Percentiles rank a stretch among this genome's conserved stretches.
Conservation (phyloP, 1,140 invertebrate species). For the Ceratitis capitata region DNA sequence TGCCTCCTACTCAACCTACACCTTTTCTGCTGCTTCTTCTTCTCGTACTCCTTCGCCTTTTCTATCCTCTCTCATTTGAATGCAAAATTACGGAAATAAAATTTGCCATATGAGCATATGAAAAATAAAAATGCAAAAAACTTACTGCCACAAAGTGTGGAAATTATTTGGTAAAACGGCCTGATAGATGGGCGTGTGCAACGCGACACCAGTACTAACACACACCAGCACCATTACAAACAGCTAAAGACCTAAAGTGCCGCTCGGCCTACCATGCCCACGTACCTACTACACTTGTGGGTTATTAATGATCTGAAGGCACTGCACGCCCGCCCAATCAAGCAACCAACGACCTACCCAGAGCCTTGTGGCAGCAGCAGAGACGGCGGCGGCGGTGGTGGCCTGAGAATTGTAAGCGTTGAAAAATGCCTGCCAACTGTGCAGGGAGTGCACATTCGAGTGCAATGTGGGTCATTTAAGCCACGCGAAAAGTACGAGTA, state of each 20-base stretch:
- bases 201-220: background rate
- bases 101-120: background rate
- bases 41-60: background rate
- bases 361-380: no score
- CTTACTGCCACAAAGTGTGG: background rate
- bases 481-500: constrained; percentile 4
- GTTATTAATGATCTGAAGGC: constrained; percentile 10
- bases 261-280: background rate
- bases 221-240: no score
- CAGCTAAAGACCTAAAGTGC: no score
- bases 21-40: background rate
- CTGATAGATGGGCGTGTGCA: background rate
- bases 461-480: constrained; percentile 23
- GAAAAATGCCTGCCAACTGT: background rate
- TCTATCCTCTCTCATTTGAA: background rate
- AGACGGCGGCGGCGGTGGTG: no score
- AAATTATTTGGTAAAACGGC: constrained; percentile 19
- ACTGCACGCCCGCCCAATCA: background rate
- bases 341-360: background rate
- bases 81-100: constrained; percentile 5
- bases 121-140: background rate
- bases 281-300: background rate
- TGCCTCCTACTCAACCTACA: background rate
- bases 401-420: background rate
- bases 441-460: background rate